Evolutionary conservation across 2,797 vertebrate genomes (phyloP).

Genomic region (Hyperoplus immaculatus): DNA sequence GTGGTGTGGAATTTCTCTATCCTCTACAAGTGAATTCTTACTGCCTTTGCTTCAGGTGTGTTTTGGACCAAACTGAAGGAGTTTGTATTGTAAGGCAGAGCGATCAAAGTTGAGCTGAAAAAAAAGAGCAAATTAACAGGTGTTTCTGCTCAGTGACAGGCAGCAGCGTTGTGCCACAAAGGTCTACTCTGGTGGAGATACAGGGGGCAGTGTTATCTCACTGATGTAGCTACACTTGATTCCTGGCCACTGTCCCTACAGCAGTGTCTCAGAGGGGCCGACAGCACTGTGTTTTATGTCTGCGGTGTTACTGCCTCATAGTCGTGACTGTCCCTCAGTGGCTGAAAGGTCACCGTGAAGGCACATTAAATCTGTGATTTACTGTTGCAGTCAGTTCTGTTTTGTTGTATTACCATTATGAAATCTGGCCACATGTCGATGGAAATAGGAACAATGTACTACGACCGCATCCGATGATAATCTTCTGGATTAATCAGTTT

Average conservation of each 20-base stretch:
- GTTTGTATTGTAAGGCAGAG: not conserved
- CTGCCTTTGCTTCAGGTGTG: not conserved
- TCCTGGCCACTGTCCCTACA: slow-evolving; percentile 37
- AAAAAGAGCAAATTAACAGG: not conserved
- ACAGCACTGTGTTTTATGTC: slow-evolving; percentile 54
- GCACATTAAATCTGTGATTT: slow-evolving; percentile 59
- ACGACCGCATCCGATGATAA: not conserved
- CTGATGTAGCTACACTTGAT: slow-evolving; percentile 42
- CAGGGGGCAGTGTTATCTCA: slow-evolving; percentile 76
- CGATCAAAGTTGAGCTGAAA: slow-evolving; percentile 4
- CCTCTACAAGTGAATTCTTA: not conserved
- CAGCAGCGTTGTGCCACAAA: not conserved
- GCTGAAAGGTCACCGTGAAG: slow-evolving; percentile 65
- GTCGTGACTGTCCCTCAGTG: slow-evolving; percentile 55
- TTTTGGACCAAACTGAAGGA: not conserved
- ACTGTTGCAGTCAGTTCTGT: slow-evolving; percentile 18
- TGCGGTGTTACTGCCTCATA: slow-evolving; percentile 44
- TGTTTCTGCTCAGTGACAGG: not conserved
- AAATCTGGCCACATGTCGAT: slow-evolving; percentile 4
- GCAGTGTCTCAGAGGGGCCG: slow-evolving; percentile 40
- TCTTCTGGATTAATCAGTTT: not conserved
- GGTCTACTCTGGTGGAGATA: slow-evolving; percentile 34
- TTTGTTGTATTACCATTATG: slow-evolving; percentile 27
- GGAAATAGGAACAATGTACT: not conserved
- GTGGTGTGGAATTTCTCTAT: slow-evolving; percentile 1